Conservation (phyloP, 35 echinoderm and acorn worm genomes). For the Nesometra sesokonis region DNA sequence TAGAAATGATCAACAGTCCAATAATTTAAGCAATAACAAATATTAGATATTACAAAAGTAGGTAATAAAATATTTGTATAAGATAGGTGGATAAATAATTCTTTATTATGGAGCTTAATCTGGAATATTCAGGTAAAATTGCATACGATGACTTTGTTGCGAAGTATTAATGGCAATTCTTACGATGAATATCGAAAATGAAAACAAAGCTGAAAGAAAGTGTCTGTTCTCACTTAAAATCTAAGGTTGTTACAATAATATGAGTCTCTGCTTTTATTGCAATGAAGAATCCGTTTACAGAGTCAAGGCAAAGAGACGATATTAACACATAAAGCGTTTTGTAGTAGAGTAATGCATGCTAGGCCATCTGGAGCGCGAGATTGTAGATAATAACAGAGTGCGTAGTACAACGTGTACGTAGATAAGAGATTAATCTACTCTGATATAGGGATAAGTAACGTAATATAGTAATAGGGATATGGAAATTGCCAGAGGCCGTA, state of each 20-base stretch:
- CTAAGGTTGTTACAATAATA: background rate
- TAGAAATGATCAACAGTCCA: too few species aligned
- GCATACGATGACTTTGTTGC: background rate
- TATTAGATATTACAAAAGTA: too few species aligned
- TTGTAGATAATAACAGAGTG: background rate
- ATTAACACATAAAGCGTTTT: background rate
- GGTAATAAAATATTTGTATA: too few species aligned
- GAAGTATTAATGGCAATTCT: background rate
- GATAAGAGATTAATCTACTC: background rate
- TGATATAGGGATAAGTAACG: background rate
- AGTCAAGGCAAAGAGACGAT: background rate
- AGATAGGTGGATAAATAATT: too few species aligned
- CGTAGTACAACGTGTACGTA: background rate
- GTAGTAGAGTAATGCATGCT: background rate
- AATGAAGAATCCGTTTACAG: background rate
- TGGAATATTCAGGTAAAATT: too few species aligned
- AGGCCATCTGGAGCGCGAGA: background rate
- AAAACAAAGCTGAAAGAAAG: background rate
- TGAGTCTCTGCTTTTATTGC: background rate
- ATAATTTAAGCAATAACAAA: too few species aligned
- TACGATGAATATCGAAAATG: background rate
- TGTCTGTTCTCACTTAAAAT: background rate
- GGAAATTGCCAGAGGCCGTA: background rate
- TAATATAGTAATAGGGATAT: background rate
- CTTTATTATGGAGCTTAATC: too few species aligned